Evolutionary conservation across 2,113 vertebrate species (phyloP), one percentile per base, ranked within the genome.

Genomic region (Corvus moneduloides): DNA sequence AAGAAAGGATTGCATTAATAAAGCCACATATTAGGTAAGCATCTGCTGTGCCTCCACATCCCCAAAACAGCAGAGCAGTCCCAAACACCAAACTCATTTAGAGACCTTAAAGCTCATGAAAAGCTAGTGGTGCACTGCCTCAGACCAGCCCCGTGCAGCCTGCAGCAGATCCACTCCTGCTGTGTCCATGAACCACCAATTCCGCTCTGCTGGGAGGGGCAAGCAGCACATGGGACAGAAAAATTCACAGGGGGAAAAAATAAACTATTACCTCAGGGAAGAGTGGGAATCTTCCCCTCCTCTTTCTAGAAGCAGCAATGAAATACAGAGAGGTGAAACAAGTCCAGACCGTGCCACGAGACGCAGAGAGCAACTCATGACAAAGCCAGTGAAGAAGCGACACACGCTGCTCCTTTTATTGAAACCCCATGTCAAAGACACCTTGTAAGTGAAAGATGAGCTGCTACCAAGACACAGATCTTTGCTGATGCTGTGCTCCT

Each of bases 331-430:
- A 37, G 39, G 10, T 28, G 66, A n/a, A 71, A 41, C 26, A 52
- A 19, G 1, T 5, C 9, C 6, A 79, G 56, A 23, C 23, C 0
- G 0, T 12, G 23, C 37, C 30, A 13, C 0, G 21, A 67, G 51
- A 33, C 7, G 15, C 46, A 46, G 33, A 66, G 55, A 5, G n/a
- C 55, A 37, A 6, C 26, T 16, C 0, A 4, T 20, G 58, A 49
- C 74, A 39, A 33, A 78, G 56, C 33, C 73, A 43, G 17, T 1
- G 22, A 19, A 48, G 41, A 7, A 67, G 66, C 24, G 30, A 14
- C 74, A 49, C 51, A 13, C 0, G 0, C 21, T n/a, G 67, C 48
- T 37, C 46, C 85, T 63, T 22, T 10, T 5, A 27, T 4, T 66
- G 49, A 64, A 43, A 56, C 22, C 32, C 35, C 20, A 6, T 1